A percentile compares a stretch with the other conserved stretches of the same genome.
phyloP scores from a whole-genome alignment of 30 jellyfish, hydroid and myxozoan species.

The Clytia hemisphaerica region DNA sequence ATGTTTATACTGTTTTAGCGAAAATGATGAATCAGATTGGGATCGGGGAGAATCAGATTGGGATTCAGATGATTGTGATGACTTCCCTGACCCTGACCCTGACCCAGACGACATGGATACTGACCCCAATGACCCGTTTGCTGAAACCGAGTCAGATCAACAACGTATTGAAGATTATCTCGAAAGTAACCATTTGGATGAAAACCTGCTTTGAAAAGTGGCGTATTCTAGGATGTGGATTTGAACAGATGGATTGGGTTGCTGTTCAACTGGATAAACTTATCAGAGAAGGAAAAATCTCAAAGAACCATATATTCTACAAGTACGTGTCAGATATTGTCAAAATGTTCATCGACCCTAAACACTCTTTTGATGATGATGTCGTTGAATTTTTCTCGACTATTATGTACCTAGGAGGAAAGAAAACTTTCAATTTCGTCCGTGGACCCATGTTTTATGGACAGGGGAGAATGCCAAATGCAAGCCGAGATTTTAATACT shows the following conservation, averaged over 20 bases:
- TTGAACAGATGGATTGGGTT: constrained; percentile 17
- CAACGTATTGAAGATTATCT: too few species aligned
- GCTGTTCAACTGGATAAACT: neutral
- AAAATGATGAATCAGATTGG: too few species aligned
- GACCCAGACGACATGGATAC: too few species aligned
- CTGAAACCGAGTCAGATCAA: too few species aligned
- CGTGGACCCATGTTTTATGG: constrained; percentile 24
- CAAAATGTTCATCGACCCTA: constrained; percentile 12
- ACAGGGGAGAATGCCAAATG: constrained; percentile 8
- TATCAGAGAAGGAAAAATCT: constrained; percentile 8
- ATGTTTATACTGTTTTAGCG: too few species aligned
- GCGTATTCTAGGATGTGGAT: too few species aligned
- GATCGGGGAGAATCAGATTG: too few species aligned
- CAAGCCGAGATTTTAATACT: constrained; percentile 1
- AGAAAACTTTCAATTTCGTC: neutral
- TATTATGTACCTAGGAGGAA: constrained; percentile 30
- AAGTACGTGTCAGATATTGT: constrained; percentile 22
- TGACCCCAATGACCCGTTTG: too few species aligned
- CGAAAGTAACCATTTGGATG: too few species aligned
- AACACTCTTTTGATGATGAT: constrained; percentile 15
- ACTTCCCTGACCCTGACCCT: too few species aligned
- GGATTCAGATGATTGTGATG: too few species aligned
- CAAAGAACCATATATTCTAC: constrained; percentile 7
- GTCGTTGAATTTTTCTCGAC: constrained; percentile 24
- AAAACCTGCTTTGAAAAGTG: too few species aligned